Percentiles rank a stretch among this genome's conserved stretches.
Evolutionary conservation across 2,797 vertebrate species (phyloP).

Genomic region (Semaprochilodus insignis): DNA sequence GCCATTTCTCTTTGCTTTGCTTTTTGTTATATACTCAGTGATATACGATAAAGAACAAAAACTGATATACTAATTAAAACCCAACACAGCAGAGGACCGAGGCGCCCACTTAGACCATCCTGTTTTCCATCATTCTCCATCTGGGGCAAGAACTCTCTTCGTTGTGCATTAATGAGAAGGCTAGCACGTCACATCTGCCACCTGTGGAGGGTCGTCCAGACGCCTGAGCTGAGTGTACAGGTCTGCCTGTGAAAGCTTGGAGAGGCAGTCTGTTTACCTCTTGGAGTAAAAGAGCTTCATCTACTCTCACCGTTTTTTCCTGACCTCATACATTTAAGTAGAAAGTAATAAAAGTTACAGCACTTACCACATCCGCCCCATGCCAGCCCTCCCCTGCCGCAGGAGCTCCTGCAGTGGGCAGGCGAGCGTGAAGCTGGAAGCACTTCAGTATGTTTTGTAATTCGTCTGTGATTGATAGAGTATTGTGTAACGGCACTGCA

Average conservation of each 20-base stretch:
- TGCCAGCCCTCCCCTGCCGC: background rate
- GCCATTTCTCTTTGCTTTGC: constrained; percentile 47
- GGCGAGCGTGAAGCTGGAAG: constrained; percentile 30
- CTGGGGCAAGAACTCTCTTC: background rate
- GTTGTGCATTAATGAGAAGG: constrained; percentile 16
- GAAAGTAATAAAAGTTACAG: constrained; percentile 55
- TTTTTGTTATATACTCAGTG: constrained; percentile 31
- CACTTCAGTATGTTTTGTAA: constrained; percentile 25
- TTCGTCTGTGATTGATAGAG: constrained; percentile 24
- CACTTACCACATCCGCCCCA: constrained; percentile 32
- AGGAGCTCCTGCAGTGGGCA: constrained; percentile 21
- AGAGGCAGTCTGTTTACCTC: constrained; percentile 33
- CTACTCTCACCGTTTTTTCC: constrained; percentile 39
- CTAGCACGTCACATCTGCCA: constrained; percentile 6
- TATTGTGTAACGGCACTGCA: constrained; percentile 17
- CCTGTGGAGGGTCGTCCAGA: constrained; percentile 15
- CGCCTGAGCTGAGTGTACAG: constrained; percentile 8
- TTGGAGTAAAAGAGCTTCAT: constrained; percentile 11
- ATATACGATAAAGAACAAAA: constrained; percentile 24
- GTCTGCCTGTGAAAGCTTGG: constrained; percentile 18
- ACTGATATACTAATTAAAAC: constrained; percentile 20
- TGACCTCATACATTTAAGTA: constrained; percentile 56
- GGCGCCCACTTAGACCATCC: background rate
- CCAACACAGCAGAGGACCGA: background rate
- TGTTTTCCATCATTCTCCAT: background rate